These are phyloP conservation scores for Podarcis muralis DNA, from an alignment of 2,113 vertebrate species.

Conservation along the genomic window DNA sequence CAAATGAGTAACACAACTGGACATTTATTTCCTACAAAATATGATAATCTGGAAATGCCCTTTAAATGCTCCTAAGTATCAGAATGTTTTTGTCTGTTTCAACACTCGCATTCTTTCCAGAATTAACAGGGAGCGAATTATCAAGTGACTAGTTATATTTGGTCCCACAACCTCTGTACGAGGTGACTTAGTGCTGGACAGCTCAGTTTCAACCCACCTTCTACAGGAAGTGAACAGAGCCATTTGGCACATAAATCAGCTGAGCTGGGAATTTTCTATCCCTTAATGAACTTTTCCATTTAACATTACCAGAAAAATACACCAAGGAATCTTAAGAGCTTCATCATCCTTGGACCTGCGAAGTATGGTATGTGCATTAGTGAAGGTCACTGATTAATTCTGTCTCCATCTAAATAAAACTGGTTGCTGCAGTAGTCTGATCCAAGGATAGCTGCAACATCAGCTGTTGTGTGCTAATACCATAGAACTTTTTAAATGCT, in stretches of 20 bases:
- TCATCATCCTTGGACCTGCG: constrained; percentile 33
- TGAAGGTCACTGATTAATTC: constrained; percentile 42
- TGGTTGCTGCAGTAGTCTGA: background rate
- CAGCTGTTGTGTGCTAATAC: background rate
- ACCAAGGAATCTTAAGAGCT: constrained; percentile 41
- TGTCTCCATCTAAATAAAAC: constrained; percentile 38
- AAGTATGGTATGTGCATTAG: constrained; percentile 59
- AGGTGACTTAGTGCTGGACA: constrained; percentile 36
- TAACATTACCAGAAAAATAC: constrained; percentile 41
- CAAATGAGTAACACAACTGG: background rate
- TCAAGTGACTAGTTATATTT: background rate
- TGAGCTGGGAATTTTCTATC: constrained; percentile 47
- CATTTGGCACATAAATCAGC: background rate
- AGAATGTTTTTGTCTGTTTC: background rate
- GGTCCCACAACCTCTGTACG: background rate
- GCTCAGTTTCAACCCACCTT: background rate
- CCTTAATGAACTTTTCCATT: constrained; percentile 61
- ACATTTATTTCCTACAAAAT: background rate
- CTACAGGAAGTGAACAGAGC: constrained; percentile 10
- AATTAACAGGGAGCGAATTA: background rate
- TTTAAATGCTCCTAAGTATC: background rate
- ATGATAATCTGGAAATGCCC: background rate
- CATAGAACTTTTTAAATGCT: background rate
- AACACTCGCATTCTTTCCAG: constrained; percentile 13
- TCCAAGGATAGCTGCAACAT: constrained; percentile 44